Evolutionary conservation across 2,888 invertebrate genomes (phyloP).

Genomic region (Trachelus stipa): DNA sequence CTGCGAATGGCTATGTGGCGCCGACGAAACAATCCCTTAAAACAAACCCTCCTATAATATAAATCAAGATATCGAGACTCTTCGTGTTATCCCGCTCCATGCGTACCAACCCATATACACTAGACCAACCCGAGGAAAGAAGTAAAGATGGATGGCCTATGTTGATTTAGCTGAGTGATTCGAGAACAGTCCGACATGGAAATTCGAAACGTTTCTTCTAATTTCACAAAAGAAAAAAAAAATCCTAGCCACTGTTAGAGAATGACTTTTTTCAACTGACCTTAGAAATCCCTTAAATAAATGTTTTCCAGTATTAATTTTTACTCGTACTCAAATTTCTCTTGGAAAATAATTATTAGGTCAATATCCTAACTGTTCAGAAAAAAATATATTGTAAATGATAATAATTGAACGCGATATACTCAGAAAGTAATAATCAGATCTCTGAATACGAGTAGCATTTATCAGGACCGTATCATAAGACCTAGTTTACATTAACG

Average conservation of each 20-base stretch:
- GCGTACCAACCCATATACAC: background rate
- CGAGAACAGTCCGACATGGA: slow-evolving; percentile 15
- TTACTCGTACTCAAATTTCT: background rate
- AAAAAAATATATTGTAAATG: no score
- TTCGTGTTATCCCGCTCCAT: background rate
- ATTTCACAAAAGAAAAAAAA: background rate
- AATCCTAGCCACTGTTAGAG: background rate
- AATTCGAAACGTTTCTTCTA: background rate
- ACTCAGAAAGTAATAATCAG: background rate
- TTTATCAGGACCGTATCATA: background rate
- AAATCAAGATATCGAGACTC: background rate
- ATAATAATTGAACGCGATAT: no score
- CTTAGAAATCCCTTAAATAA: background rate
- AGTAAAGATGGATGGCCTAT: slow-evolving; percentile 27
- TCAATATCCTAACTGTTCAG: no score
- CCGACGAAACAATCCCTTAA: slow-evolving; percentile 39
- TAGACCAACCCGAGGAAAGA: slow-evolving; percentile 8
- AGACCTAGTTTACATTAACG: background rate
- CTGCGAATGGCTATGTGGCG: slow-evolving; percentile 26
- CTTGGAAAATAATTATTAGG: no score
- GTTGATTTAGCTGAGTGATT: slow-evolving; percentile 23
- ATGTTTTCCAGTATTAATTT: background rate
- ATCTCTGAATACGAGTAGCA: background rate
- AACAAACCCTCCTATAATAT: slow-evolving; percentile 31
- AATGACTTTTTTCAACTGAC: background rate